Conservation (phyloP, 2,113 vertebrate genomes). For the Ginglymostoma cirratum region DNA sequence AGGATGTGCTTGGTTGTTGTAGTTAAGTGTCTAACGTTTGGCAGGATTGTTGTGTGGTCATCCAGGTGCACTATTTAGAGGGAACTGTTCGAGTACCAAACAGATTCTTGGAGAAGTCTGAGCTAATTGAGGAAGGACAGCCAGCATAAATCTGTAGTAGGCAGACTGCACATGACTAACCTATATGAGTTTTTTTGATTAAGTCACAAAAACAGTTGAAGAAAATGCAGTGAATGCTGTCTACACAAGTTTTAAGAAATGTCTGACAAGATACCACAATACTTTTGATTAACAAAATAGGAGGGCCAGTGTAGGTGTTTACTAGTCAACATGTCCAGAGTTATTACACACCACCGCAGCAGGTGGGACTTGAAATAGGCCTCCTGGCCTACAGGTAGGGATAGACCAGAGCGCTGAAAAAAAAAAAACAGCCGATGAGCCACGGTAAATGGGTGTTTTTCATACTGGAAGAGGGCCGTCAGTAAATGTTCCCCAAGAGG, state of each 20-base stretch:
- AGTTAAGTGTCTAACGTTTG: background rate
- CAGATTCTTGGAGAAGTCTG: background rate
- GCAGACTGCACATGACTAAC: background rate
- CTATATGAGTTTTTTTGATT: background rate
- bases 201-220: background rate
- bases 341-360: too few relatives aligned
- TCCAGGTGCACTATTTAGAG: background rate
- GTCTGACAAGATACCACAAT: background rate
- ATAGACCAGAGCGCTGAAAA: too few relatives aligned
- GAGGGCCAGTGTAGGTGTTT: background rate
- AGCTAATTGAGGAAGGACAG: background rate
- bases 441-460: background rate
- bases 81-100: background rate
- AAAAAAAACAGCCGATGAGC: background rate
- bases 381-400: too few relatives aligned
- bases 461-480: too few relatives aligned
- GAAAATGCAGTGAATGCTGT: background rate
- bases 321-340: too few relatives aligned
- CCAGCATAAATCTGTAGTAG: background rate
- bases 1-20: background rate
- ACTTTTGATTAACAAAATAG: background rate
- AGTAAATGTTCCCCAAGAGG: background rate
- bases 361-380: too few relatives aligned
- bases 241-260: background rate
- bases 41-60: too few relatives aligned